These are phyloP conservation scores for Cryptoprocta ferox DNA, from an alignment of 2,797 vertebrate genomes.

Conservation along the genomic window DNA sequence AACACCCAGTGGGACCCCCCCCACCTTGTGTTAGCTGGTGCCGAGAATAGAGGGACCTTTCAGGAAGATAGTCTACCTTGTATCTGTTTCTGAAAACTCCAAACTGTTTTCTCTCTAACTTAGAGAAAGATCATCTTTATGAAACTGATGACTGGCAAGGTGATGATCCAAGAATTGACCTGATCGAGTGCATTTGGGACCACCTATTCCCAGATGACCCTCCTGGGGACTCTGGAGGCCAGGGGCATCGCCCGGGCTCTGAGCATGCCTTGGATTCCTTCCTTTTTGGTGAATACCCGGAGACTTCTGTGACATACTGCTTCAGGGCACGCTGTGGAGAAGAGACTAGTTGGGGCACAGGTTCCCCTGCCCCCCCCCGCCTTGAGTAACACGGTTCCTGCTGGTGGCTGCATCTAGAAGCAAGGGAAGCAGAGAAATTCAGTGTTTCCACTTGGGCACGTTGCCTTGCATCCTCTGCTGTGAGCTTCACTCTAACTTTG, in stretches of 20 bases:
- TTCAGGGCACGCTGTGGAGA: neutral
- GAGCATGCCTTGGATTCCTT: neutral
- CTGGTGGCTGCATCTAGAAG: neutral
- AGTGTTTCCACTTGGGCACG: neutral
- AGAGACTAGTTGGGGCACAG: fast-evolving
- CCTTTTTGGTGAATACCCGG: neutral
- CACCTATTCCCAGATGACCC: neutral
- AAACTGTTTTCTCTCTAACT: neutral
- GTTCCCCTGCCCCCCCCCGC: neutral
- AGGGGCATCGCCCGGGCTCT: neutral
- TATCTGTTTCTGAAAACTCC: neutral
- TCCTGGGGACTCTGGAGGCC: neutral
- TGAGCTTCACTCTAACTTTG: neutral
- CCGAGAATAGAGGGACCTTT: neutral
- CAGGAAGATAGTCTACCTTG: neutral
- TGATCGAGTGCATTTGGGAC: neutral
- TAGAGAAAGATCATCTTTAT: neutral
- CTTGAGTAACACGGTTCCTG: neutral
- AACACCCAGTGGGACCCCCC: neutral
- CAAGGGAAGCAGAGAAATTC: neutral
- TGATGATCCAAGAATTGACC: neutral
- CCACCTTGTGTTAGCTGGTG: no score
- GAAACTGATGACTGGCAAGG: neutral
- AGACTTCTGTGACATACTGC: neutral
- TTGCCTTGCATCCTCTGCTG: neutral